phyloP scores from a whole-genome alignment of 2,797 vertebrate genomes.

The Denticeps clupeoides region DNA sequence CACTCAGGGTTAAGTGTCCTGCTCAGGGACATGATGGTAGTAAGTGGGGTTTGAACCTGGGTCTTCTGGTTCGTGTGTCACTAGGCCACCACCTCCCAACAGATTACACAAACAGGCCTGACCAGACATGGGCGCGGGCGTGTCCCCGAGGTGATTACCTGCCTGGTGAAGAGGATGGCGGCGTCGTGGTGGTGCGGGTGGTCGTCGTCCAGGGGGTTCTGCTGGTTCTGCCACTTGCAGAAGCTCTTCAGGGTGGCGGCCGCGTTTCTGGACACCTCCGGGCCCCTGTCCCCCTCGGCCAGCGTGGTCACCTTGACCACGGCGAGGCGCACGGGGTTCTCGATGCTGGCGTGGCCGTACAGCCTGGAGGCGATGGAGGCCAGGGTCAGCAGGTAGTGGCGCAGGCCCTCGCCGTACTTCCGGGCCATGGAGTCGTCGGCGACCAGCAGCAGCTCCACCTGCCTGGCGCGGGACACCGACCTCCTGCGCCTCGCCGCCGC shows the following conservation, averaged over 20 bases:
- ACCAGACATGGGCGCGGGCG: too few species aligned
- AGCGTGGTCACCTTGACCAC: conserved; percentile 79
- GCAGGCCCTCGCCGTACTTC: conserved; percentile 82
- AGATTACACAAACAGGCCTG: too few species aligned
- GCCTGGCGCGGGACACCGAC: conserved; percentile 77
- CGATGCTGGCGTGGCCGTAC: conserved; percentile 92
- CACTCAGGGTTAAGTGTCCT: too few species aligned
- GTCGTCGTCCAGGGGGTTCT: conserved; percentile 80
- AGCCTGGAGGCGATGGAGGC: conserved; percentile 86
- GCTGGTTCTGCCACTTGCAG: conserved; percentile 96
- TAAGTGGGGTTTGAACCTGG: too few species aligned
- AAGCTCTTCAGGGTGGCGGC: conserved; percentile 91
- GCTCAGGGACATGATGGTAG: too few species aligned
- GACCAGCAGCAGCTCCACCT: conserved; percentile 92
- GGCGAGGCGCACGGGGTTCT: conserved; percentile 87
- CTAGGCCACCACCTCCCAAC: too few species aligned
- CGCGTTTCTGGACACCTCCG: conserved; percentile 83
- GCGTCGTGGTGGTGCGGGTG: conserved; percentile 89
- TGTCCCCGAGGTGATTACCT: conserved; percentile 64
- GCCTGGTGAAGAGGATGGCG: conserved; percentile 93
- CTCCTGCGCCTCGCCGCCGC: conserved; percentile 59
- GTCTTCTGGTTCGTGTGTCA: too few species aligned
- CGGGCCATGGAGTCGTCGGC: conserved; percentile 82
- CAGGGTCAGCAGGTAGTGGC: conserved; percentile 90
- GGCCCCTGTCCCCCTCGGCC: conserved; percentile 73